phyloP scores from a whole-genome alignment of 2,888 invertebrate genomes.

The Lacanobia wlatinum region DNA sequence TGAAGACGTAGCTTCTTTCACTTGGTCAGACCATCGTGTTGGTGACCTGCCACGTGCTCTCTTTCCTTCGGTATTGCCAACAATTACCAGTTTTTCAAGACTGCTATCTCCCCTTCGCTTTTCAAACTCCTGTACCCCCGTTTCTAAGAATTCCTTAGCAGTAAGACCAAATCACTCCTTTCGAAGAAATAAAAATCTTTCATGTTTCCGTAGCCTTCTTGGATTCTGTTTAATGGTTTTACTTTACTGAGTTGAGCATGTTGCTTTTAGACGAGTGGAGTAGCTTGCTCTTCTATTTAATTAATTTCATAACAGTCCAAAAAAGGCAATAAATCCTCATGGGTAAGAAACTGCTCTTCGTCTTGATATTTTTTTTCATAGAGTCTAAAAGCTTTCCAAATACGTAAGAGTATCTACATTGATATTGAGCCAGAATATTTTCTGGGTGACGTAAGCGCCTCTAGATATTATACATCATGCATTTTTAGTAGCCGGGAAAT shows the following conservation, averaged over 20 bases:
- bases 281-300: not conserved
- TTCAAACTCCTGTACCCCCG: not conserved
- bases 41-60: no score
- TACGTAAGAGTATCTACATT: constrained; percentile 8
- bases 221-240: not conserved
- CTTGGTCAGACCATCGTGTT: no score
- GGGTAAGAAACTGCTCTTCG: not conserved
- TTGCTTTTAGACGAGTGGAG: not conserved
- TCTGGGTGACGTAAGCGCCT: constrained; percentile 30
- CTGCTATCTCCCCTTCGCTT: no score
- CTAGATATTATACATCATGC: constrained; percentile 39
- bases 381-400: constrained; percentile 16
- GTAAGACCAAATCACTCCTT: not conserved
- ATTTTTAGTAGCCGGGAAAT: constrained; percentile 36
- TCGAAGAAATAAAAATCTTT: no score
- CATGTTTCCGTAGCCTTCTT: not conserved
- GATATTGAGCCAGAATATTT: constrained; percentile 36
- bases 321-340: not conserved
- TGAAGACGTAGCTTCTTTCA: no score
- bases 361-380: not conserved
- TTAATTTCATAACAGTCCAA: not conserved
- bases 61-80: no score
- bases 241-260: not conserved
- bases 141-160: not conserved
- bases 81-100: no score